phyloP scores from a whole-genome alignment of 2,113 vertebrate species.

The Apteryx mantelli region DNA sequence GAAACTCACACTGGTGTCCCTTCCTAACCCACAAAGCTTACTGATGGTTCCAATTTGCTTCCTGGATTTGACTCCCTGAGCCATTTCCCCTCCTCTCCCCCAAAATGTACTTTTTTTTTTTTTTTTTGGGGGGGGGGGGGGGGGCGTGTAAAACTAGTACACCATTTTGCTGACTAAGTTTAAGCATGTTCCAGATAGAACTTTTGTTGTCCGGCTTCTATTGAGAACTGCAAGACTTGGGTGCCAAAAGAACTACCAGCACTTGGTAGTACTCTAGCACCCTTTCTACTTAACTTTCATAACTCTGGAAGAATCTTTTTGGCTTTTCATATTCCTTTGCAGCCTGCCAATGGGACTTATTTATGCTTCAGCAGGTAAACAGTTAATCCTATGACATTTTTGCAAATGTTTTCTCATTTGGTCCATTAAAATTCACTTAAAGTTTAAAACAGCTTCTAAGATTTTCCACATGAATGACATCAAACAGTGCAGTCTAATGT shows the following conservation, averaged over 20 bases:
- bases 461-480: conserved; percentile 62
- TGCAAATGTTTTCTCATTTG: conserved; percentile 46
- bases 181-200: not conserved
- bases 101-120: too few species aligned
- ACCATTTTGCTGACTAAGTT: not conserved
- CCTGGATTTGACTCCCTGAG: not conserved
- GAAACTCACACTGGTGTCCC: too few species aligned
- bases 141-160: not conserved
- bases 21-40: not conserved
- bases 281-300: not conserved
- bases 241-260: not conserved
- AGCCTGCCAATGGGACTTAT: not conserved
- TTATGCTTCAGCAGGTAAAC: not conserved
- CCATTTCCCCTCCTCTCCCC: not conserved
- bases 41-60: not conserved
- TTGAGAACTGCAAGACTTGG: not conserved
- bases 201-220: not conserved
- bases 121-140: not conserved
- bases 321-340: not conserved
- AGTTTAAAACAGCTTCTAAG: conserved; percentile 47
- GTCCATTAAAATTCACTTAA: conserved; percentile 58
- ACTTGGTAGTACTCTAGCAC: not conserved
- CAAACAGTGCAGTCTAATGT: conserved; percentile 38
- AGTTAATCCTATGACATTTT: conserved; percentile 12
- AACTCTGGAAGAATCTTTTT: not conserved